Conservation (phyloP, 2,797 vertebrate genomes). For the Fringilla coelebs region DNA sequence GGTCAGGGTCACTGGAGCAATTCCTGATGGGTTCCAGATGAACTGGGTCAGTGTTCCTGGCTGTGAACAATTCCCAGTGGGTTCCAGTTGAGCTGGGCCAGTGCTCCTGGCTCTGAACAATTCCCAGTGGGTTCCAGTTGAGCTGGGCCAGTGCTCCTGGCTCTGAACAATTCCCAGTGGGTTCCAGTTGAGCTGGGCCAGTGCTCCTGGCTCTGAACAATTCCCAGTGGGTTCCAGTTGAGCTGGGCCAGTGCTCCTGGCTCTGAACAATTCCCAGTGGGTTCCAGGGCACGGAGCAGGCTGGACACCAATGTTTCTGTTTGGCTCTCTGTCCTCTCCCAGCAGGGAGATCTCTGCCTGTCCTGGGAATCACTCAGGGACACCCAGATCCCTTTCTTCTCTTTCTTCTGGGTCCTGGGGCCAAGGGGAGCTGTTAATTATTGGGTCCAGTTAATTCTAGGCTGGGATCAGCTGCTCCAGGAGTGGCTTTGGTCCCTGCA, state of each 20-base stretch:
- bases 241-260: too few species aligned
- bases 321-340: accelerated
- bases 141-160: too few species aligned
- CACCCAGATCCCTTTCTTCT: accelerated
- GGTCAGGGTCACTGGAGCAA: not conserved
- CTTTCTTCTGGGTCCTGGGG: not conserved
- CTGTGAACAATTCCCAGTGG: too few species aligned
- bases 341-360: not conserved
- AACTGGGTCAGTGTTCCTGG: too few species aligned
- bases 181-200: too few species aligned
- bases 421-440: not conserved
- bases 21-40: too few species aligned
- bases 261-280: too few species aligned
- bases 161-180: too few species aligned
- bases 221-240: too few species aligned
- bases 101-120: not conserved
- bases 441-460: not conserved
- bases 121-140: accelerated
- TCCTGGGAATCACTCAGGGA: accelerated
- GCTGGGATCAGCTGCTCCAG: too few species aligned
- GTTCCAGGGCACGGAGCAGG: not conserved
- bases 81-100: too few species aligned
- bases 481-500: not conserved
- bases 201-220: too few species aligned
- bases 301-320: accelerated